Evolutionary conservation across 2,797 vertebrate genomes (phyloP).

Genomic region (Pangasius sanitwongsei): DNA sequence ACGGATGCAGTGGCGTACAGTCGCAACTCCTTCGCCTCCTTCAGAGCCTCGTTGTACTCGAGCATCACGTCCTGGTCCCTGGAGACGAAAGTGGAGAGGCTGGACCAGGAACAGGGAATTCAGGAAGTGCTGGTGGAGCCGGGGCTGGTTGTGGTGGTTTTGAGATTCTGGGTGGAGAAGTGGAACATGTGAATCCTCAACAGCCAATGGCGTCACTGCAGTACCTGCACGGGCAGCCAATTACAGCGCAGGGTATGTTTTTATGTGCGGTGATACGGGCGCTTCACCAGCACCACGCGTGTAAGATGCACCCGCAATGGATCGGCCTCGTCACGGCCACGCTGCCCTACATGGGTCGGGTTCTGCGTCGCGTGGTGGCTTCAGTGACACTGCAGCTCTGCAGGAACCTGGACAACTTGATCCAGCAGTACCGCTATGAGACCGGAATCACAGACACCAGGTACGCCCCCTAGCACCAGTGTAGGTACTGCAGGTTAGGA

Average conservation of each 20-base stretch:
- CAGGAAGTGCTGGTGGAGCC: constrained; percentile 60
- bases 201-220: constrained; percentile 96
- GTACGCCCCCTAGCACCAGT: constrained; percentile 66
- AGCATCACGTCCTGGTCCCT: constrained; percentile 88
- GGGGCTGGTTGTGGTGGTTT: constrained; percentile 80
- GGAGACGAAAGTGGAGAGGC: constrained; percentile 84
- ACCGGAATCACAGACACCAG: constrained; percentile 87
- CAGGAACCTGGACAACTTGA: constrained; percentile 94
- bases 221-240: constrained; percentile 94
- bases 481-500: neutral
- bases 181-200: constrained; percentile 94
- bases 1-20: constrained; percentile 92
- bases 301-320: constrained; percentile 99
- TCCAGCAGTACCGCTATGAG: constrained; percentile 96
- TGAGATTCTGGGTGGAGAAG: constrained; percentile 87
- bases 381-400: constrained; percentile 97
- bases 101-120: constrained; percentile 73
- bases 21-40: constrained; percentile 92
- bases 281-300: constrained; percentile 93
- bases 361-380: constrained; percentile 91
- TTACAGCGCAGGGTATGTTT: constrained; percentile 98
- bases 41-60: constrained; percentile 91
- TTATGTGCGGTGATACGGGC: constrained; percentile 95
- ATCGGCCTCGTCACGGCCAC: constrained; percentile 94
- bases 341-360: constrained; percentile 95